Evolutionary conservation across 2,797 vertebrate genomes (phyloP).

Genomic region (Phyllotis vaccarum): DNA sequence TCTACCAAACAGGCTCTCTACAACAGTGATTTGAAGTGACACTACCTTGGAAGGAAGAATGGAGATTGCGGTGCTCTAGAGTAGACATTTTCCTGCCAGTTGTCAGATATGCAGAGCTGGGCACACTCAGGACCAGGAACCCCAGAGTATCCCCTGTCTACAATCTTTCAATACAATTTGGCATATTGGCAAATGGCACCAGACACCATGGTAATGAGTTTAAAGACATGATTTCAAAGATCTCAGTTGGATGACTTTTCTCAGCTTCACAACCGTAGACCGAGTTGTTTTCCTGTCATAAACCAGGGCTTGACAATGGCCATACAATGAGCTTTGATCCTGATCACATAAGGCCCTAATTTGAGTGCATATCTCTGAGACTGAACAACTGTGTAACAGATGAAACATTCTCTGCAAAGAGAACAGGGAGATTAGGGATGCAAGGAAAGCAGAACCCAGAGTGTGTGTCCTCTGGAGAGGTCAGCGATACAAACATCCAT

Average conservation of each 20-base stretch:
- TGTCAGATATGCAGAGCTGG: not conserved
- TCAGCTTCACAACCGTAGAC: not conserved
- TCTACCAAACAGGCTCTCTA: not conserved
- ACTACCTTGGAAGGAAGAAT: not conserved
- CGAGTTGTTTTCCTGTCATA: constrained; percentile 10
- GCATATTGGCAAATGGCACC: not conserved
- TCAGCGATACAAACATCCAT: not conserved
- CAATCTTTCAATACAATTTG: constrained; percentile 23
- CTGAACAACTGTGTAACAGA: not conserved
- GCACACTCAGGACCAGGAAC: not conserved
- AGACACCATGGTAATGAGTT: not conserved
- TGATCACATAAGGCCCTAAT: not conserved
- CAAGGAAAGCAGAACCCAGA: constrained; percentile 53
- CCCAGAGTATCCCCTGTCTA: not conserved
- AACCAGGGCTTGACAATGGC: not conserved
- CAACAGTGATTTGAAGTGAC: not conserved
- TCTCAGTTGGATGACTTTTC: not conserved
- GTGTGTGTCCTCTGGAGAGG: not conserved
- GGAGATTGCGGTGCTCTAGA: not conserved
- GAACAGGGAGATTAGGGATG: not conserved
- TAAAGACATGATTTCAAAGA: constrained; percentile 58
- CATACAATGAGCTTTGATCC: not conserved
- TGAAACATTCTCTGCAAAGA: not conserved
- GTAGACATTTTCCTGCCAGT: not conserved
- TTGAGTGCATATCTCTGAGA: not conserved